A percentile compares a stretch with the other conserved stretches of the same genome.
These are phyloP conservation scores for Rhea americana DNA, from an alignment of 2,113 vertebrate genomes.

Conservation along the genomic window DNA sequence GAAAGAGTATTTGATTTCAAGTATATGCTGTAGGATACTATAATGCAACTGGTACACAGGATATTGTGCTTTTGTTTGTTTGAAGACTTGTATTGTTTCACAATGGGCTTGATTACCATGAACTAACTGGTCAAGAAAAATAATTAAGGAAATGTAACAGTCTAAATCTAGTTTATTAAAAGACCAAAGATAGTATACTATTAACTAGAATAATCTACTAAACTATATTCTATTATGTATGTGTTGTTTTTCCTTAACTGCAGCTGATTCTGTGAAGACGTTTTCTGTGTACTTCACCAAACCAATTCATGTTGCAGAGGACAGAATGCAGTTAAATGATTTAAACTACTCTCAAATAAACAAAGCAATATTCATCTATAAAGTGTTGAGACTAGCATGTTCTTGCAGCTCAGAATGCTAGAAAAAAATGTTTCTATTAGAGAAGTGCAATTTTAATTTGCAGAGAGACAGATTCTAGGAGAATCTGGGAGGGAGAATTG, in stretches of 20 bases:
- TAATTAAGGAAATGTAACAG: not conserved
- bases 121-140: not conserved
- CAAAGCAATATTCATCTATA: not conserved
- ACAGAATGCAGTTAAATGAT: slow-evolving; percentile 45
- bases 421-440: not conserved
- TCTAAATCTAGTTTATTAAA: not conserved
- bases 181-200: not conserved
- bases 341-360: slow-evolving; percentile 28
- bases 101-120: not conserved
- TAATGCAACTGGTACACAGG: not conserved
- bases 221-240: not conserved
- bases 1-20: not conserved
- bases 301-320: slow-evolving; percentile 34
- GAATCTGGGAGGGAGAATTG: not conserved
- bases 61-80: not conserved
- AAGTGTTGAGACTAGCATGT: not conserved
- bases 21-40: fast-evolving
- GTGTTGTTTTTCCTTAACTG: not conserved
- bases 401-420: not conserved
- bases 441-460: not conserved
- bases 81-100: not conserved
- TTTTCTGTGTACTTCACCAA: slow-evolving; percentile 9
- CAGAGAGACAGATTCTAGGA: not conserved
- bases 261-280: not conserved
- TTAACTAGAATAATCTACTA: not conserved